Evolutionary conservation across 2,113 vertebrate species (phyloP), one percentile per base, ranked within the genome.

Genomic region (Syngnathoides biaculeatus): DNA sequence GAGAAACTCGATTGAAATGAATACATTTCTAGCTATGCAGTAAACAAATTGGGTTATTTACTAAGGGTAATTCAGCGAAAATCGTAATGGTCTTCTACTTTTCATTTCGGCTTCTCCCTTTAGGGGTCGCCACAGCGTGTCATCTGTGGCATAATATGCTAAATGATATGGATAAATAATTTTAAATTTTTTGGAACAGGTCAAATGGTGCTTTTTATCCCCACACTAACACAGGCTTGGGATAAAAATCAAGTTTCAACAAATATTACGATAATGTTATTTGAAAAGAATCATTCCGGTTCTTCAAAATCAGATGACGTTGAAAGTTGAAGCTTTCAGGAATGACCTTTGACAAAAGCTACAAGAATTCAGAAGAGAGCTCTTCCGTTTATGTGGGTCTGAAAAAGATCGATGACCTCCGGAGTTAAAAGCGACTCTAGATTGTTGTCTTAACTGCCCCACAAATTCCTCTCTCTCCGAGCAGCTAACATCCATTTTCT

Each of bases 401-500:
- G 60, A 62, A 62, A 62, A 62, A 24, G 13, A 62, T 62, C 60
- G 39, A 43, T 43, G 39, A 26, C 60, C 39, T 17, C 39, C 3
- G 43, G 60, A 62, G 38, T 43, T 43, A 61, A 38, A 61, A 61
- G 59, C 38, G 59, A 62, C 60, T 62, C 43, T 12, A 15, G 39
- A 39, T 43, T 62, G n/a, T 62, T 43, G 39, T 62, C 60, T 62
- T 62, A 62, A 62, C n/a, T 61, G 35, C 35, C 38, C n/a, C 59
- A 61, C 59, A 61, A 40, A 61, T 40, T 61, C 59, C 38, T 40
- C 38, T 40, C 38, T 40, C 11, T 19, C 59, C 22, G 10, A 60
- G 35, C 38, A 39, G 35, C 58, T 60, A n/a, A 61, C 59, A 61
- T 61, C 59, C 20, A 61, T 42, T 61, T 61, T 61, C 59, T 61